phyloP scores from a whole-genome alignment of 64 coral and sea anemone genomes.

The Hydrozoanthus tunicans region DNA sequence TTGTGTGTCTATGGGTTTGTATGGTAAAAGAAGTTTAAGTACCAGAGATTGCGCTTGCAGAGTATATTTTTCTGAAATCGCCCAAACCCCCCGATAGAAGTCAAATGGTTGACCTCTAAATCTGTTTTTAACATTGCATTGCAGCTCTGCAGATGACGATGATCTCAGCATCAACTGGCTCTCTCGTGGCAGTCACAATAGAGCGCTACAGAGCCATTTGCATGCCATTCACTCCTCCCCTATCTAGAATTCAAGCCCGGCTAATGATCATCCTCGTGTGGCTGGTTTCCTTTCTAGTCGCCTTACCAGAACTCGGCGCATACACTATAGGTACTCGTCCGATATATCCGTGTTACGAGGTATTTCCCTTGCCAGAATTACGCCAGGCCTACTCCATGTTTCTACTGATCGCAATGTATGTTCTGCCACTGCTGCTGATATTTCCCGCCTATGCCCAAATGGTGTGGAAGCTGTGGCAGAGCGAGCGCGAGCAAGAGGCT shows the following conservation, averaged over 20 bases:
- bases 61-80: too few species aligned
- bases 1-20: too few species aligned
- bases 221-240: constrained; percentile 73
- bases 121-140: background rate
- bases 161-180: constrained; percentile 80
- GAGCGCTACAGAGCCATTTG: constrained; percentile 95
- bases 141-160: constrained; percentile 88
- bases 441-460: constrained; percentile 85
- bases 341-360: constrained; percentile 65
- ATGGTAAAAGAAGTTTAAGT: too few species aligned
- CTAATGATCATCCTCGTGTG: constrained; percentile 75
- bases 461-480: constrained; percentile 79
- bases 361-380: constrained; percentile 45
- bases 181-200: constrained; percentile 85
- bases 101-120: too few species aligned
- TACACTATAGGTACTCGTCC: constrained; percentile 6
- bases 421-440: constrained; percentile 81
- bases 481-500: constrained; percentile 44
- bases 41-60: too few species aligned
- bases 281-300: constrained; percentile 75
- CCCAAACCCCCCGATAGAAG: too few species aligned
- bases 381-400: constrained; percentile 76
- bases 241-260: constrained; percentile 86
- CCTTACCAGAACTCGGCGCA: constrained; percentile 85
- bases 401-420: constrained; percentile 70